Percentiles rank a stretch among this genome's conserved stretches.
These are phyloP conservation scores for Heliconius congener DNA, from an alignment of 1,140 invertebrate species.

Conservation along the genomic window DNA sequence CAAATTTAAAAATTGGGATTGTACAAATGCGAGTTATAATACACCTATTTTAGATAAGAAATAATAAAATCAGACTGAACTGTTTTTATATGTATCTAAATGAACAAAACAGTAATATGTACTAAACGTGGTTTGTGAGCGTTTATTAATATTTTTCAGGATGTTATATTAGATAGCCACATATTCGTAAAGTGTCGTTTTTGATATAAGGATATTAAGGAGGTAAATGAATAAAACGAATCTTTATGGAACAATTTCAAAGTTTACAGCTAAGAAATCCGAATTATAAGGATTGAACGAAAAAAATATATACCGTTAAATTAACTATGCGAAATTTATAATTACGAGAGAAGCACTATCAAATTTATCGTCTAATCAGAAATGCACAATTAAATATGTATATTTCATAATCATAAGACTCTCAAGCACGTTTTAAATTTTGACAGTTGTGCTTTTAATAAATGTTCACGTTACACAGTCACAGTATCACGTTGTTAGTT, in stretches of 20 bases:
- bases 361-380: slow-evolving; percentile 38
- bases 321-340: slow-evolving; percentile 19
- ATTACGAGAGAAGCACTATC: slow-evolving; percentile 30
- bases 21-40: slow-evolving; percentile 17
- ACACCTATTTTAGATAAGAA: slow-evolving; percentile 33
- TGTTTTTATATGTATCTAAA: slow-evolving; percentile 49
- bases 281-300: slow-evolving; percentile 22
- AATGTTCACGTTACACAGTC: slow-evolving; percentile 43
- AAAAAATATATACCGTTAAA: slow-evolving; percentile 1
- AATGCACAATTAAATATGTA: slow-evolving; percentile 46
- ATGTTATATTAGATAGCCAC: slow-evolving; percentile 38
- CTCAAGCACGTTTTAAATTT: slow-evolving; percentile 36
- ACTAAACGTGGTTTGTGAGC: slow-evolving; percentile 35
- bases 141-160: slow-evolving; percentile 43
- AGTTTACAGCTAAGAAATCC: slow-evolving; percentile 35
- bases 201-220: not conserved
- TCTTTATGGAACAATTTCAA: slow-evolving; percentile 41
- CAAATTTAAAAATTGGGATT: slow-evolving; percentile 39
- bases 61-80: slow-evolving; percentile 51
- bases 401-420: slow-evolving; percentile 38
- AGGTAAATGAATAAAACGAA: not conserved
- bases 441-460: slow-evolving; percentile 55
- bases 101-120: slow-evolving; percentile 42
- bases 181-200: slow-evolving; percentile 36
- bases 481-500: slow-evolving; percentile 35